Percentiles rank a stretch among this genome's conserved stretches.
Conservation (phyloP, 2,113 vertebrate genomes). For the Syngnathus typhle region DNA sequence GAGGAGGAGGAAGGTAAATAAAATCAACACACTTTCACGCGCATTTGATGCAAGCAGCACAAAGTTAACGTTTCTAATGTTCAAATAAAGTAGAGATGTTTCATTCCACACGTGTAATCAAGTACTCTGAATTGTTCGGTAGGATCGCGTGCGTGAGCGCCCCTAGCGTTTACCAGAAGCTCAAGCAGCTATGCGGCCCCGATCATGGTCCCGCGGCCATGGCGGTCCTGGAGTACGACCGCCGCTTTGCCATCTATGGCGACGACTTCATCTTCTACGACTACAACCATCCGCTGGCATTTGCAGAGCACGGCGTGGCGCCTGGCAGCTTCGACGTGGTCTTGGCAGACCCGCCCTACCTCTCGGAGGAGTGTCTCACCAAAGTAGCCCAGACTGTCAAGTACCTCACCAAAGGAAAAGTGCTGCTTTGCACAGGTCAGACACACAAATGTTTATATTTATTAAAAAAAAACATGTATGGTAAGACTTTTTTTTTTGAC, state of each 20-base stretch:
- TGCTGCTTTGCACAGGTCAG: conserved; percentile 91
- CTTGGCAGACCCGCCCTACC: conserved; percentile 89
- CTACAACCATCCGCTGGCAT: conserved; percentile 81
- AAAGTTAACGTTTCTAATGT: too few relatives aligned
- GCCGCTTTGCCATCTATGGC: conserved; percentile 82
- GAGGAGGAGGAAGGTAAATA: conserved; percentile 79
- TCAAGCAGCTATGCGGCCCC: conserved; percentile 70
- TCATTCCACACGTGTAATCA: not conserved
- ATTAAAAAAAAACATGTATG: not conserved
- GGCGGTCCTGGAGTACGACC: conserved; percentile 84
- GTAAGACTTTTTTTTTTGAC: too few relatives aligned
- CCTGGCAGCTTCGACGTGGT: conserved; percentile 85
- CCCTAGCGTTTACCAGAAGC: conserved; percentile 89
- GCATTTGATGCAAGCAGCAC: too few relatives aligned
- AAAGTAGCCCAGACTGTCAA: conserved; percentile 83
- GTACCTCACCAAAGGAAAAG: conserved; percentile 82
- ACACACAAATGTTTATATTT: not conserved
- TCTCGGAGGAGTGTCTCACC: conserved; percentile 87
- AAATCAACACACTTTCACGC: too few relatives aligned
- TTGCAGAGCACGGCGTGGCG: conserved; percentile 55
- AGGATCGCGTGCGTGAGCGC: conserved; percentile 90
- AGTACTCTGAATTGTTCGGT: not conserved
- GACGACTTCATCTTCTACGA: conserved; percentile 91
- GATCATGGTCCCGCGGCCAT: conserved; percentile 47
- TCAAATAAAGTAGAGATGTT: too few relatives aligned